Evolutionary conservation across 1,140 invertebrate genomes (phyloP), one percentile per base, ranked within the genome.

Genomic region (Cataglyphis hispanica): DNA sequence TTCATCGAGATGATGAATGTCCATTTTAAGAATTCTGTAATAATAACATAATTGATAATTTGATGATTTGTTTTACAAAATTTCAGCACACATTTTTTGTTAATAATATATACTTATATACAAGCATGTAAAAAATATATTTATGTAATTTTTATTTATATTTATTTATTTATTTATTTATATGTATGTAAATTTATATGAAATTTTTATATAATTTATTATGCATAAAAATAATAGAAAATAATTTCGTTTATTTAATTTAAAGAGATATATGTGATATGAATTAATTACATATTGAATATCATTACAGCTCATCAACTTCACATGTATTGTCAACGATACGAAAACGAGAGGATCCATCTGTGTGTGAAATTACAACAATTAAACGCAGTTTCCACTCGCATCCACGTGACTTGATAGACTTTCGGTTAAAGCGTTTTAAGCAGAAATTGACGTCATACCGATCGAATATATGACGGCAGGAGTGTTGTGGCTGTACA

Each of bases 301-400:
- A 16, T 70, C 3, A 43, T 72, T 60, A 31, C 50, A 72, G 78
- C 0, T 4, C 34, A 37, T 6, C 34, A 31, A 60, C 13, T 53
- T 72, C 78, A 31, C 61, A 43, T 25, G 5, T 60, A 53, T 53
- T 34, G 25, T 2, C 40, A 43, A 83, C 46, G 56, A 74, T 37
- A 37, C 25, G 13, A 43, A 1, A 5, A 25, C 67, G 53, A 43
- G 27, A 40, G 10, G 53, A 19, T 72, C 61, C 25, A 3, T 37
- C 27, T 13, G 25, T 74, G 67, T 40, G 67, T n/a, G 40, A 40
- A 19, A 61, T 83, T 46, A 56, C 78, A 83, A 56, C 78, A 83
- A 83, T 83, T 83, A 83, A 83, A 74, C 40, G 78, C 37, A 69
- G 27, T 83, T 83, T 83, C 13, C 53, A 56, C 31, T 53, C 37